Evolutionary conservation across 2,888 invertebrate species (phyloP).

Genomic region (Tenthredo amoena): DNA sequence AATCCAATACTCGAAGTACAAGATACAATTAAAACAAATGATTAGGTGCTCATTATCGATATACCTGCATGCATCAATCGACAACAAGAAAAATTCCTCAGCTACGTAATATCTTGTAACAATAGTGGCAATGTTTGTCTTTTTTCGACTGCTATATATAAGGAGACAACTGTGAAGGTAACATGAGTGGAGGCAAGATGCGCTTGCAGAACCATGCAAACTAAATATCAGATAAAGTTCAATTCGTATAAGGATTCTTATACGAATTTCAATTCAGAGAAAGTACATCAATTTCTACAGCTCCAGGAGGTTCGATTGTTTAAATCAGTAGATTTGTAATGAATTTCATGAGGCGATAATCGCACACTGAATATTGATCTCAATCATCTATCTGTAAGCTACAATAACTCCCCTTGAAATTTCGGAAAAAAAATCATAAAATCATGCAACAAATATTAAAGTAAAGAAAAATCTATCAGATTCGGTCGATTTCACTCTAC

Average conservation of each 20-base stretch:
- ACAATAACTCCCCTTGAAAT: too few relatives aligned
- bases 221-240: not conserved
- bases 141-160: not conserved
- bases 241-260: not conserved
- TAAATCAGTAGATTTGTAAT: too few relatives aligned
- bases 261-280: not conserved
- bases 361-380: too few relatives aligned
- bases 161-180: not conserved
- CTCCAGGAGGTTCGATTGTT: not conserved
- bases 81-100: not conserved
- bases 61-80: conserved; percentile 3
- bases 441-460: too few relatives aligned
- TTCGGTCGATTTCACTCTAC: too few relatives aligned
- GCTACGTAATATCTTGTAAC: not conserved
- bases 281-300: not conserved
- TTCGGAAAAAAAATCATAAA: too few relatives aligned
- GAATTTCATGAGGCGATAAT: too few relatives aligned
- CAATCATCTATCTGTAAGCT: too few relatives aligned
- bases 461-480: too few relatives aligned
- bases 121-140: not conserved
- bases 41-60: not conserved
- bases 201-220: not conserved
- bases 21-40: not conserved
- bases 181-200: not conserved
- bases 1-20: not conserved